Conservation (phyloP, 1,140 invertebrate species). For the Philopotamus ludificatus region DNA sequence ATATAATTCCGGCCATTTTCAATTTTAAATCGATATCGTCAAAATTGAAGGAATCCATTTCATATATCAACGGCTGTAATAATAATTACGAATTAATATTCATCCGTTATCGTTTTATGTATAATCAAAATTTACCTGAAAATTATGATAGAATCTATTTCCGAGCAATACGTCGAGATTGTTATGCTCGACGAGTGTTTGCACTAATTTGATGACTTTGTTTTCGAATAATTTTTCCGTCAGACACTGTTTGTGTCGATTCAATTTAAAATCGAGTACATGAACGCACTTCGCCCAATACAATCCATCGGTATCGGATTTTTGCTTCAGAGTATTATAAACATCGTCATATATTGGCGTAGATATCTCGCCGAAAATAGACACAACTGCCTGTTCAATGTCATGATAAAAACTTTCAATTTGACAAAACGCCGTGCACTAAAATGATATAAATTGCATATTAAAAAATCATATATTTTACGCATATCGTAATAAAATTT, state of each 20-base stretch:
- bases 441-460: too few species aligned
- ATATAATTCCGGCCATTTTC: slow-evolving; percentile 25
- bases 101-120: background rate
- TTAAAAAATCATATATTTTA: slow-evolving; percentile 24
- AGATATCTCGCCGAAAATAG: too few species aligned
- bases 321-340: slow-evolving; percentile 9
- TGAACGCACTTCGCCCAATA: slow-evolving; percentile 35
- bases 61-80: slow-evolving; percentile 1
- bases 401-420: too few species aligned
- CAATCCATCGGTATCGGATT: slow-evolving; percentile 29
- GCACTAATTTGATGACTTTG: background rate
- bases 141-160: slow-evolving; percentile 8
- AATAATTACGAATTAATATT: background rate
- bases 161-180: slow-evolving; percentile 1
- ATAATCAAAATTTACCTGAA: slow-evolving; percentile 7
- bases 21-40: slow-evolving; percentile 18
- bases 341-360: too few species aligned
- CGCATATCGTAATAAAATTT: slow-evolving; percentile 15
- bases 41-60: background rate
- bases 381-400: too few species aligned
- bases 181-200: background rate
- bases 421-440: too few species aligned
- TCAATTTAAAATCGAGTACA: slow-evolving; percentile 18
- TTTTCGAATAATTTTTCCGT: slow-evolving; percentile 9
- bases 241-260: too few species aligned